A percentile compares a stretch with the other conserved stretches of the same genome.
phyloP scores from a whole-genome alignment of 1,140 invertebrate genomes.

The Drosophila pseudoananassae region DNA sequence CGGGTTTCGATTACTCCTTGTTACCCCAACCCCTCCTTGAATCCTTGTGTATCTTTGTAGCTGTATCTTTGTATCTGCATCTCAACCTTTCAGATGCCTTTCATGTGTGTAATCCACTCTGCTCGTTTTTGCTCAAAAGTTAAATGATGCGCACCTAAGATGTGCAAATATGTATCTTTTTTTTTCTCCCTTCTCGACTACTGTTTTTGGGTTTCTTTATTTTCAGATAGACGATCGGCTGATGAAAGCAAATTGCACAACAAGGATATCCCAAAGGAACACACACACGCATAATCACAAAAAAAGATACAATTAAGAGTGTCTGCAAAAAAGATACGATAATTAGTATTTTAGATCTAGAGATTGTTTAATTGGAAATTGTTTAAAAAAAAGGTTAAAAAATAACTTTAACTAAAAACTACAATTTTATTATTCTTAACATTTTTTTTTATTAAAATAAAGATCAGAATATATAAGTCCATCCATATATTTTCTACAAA shows the following conservation, averaged over 20 bases:
- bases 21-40: slow-evolving; percentile 20
- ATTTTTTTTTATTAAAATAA: no score
- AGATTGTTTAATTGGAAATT: not conserved
- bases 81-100: slow-evolving; percentile 34
- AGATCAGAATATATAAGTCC: no score
- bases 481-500: no score
- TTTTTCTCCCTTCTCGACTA: slow-evolving; percentile 4
- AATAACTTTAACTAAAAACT: no score
- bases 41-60: no score
- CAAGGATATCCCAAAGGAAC: slow-evolving; percentile 34
- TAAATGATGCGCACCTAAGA: slow-evolving; percentile 78
- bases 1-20: slow-evolving; percentile 74
- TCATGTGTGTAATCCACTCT: slow-evolving; percentile 81
- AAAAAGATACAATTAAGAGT: slow-evolving; percentile 15
- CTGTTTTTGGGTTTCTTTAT: slow-evolving; percentile 27
- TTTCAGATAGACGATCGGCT: slow-evolving; percentile 49
- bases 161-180: slow-evolving; percentile 55
- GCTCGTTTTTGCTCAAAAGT: slow-evolving; percentile 68
- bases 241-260: slow-evolving; percentile 64
- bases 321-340: slow-evolving; percentile 3
- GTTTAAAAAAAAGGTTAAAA: not conserved
- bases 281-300: no score
- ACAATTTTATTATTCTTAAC: no score
- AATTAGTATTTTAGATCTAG: not conserved
- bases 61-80: no score